A percentile compares a stretch with the other conserved stretches of the same genome.
These are phyloP conservation scores for Cossypha heuglini DNA, from an alignment of 2,797 vertebrate species.

Conservation along the genomic window DNA sequence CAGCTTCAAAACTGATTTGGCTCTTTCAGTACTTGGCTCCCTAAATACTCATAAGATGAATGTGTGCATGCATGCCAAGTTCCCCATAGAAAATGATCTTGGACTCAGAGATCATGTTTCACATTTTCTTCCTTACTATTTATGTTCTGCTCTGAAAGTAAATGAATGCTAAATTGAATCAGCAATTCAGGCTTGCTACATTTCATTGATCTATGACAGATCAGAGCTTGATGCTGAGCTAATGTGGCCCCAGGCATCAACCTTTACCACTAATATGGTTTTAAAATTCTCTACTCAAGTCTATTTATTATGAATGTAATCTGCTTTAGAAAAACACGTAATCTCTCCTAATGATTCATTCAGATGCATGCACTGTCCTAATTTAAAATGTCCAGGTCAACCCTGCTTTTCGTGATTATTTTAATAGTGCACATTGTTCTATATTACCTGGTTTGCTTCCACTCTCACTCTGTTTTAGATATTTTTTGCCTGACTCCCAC, in stretches of 20 bases:
- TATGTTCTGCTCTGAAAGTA: conserved; percentile 47
- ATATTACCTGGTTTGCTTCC: neutral
- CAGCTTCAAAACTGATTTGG: neutral
- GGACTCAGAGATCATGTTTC: neutral
- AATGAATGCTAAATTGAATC: conserved; percentile 63
- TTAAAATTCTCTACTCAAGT: conserved; percentile 54
- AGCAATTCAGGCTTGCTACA: conserved; percentile 35
- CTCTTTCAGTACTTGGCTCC: neutral
- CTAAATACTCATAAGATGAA: neutral
- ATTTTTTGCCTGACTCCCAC: neutral
- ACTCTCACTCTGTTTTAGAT: neutral
- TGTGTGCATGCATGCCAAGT: neutral
- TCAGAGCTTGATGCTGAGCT: conserved; percentile 49
- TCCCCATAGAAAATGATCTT: neutral
- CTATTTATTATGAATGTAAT: conserved; percentile 54
- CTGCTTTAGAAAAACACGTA: conserved; percentile 39
- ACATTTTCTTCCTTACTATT: conserved; percentile 40
- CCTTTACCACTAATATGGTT: conserved; percentile 47
- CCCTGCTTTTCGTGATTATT: conserved; percentile 11
- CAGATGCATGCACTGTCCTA: neutral
- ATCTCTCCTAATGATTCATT: conserved; percentile 33
- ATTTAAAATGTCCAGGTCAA: conserved; percentile 36
- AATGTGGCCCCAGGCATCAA: conserved; percentile 46
- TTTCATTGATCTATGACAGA: conserved; percentile 63
- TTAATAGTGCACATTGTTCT: neutral